phyloP scores from a whole-genome alignment of 2,888 invertebrate species.

The Perizoma affinitatum region DNA sequence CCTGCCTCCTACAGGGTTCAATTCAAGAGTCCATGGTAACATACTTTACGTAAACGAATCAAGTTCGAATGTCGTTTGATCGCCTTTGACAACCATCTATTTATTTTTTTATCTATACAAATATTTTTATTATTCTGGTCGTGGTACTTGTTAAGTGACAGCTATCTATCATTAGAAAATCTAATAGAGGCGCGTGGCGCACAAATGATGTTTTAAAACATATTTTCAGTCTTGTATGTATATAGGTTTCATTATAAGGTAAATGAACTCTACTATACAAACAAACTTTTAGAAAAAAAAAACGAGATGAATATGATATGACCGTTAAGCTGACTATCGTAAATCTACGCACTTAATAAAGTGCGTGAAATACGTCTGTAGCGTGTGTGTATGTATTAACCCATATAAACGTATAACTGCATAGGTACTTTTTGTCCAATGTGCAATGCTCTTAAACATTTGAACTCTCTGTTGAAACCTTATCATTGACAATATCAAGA shows the following conservation, averaged over 20 bases:
- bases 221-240: slow-evolving; percentile 33
- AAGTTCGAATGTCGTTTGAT: slow-evolving; percentile 25
- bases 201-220: slow-evolving; percentile 26
- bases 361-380: slow-evolving; percentile 29
- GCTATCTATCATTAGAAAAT: slow-evolving; percentile 34
- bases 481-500: not conserved
- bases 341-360: slow-evolving; percentile 16
- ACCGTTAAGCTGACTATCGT: slow-evolving; percentile 30
- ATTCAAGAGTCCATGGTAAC: slow-evolving; percentile 25
- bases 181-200: slow-evolving; percentile 36
- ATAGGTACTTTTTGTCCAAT: not conserved
- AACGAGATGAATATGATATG: slow-evolving; percentile 16
- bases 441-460: not conserved
- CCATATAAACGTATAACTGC: slow-evolving; percentile 1
- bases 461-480: not conserved
- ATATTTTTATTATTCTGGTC: slow-evolving; percentile 30
- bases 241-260: slow-evolving; percentile 30
- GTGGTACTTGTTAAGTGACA: slow-evolving; percentile 40
- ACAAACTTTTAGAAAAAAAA: slow-evolving; percentile 24
- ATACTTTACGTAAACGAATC: slow-evolving; percentile 18
- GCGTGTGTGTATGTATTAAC: slow-evolving; percentile 17
- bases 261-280: slow-evolving; percentile 35
- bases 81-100: slow-evolving; percentile 28
- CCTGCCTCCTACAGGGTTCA: slow-evolving; percentile 27
- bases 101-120: slow-evolving; percentile 26